Evolutionary conservation across 2,888 invertebrate species (phyloP).

Genomic region (Agrotis puta): DNA sequence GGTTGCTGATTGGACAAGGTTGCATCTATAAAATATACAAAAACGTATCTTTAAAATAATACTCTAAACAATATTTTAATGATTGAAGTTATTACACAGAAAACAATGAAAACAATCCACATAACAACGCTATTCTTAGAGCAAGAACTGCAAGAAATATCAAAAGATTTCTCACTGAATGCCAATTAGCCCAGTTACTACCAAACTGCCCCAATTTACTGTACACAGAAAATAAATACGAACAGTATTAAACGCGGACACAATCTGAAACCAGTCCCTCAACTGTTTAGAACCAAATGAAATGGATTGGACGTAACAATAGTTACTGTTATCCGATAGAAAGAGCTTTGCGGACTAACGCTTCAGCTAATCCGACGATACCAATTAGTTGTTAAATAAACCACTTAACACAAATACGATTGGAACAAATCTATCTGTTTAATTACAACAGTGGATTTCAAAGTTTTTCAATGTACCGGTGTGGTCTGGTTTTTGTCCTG

Average conservation of each 20-base stretch:
- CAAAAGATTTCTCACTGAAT: slow-evolving; percentile 48
- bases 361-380: slow-evolving; percentile 82
- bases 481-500: neutral
- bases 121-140: slow-evolving; percentile 26
- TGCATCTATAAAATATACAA: neutral
- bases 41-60: neutral
- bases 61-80: neutral
- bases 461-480: slow-evolving; percentile 65
- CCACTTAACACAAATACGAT: slow-evolving; percentile 84
- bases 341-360: slow-evolving; percentile 76
- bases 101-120: slow-evolving; percentile 8
- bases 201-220: slow-evolving; percentile 56
- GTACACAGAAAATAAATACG: slow-evolving; percentile 46
- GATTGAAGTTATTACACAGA: slow-evolving; percentile 4
- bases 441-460: slow-evolving; percentile 67
- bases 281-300: slow-evolving; percentile 41
- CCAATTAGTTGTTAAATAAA: slow-evolving; percentile 85
- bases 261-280: slow-evolving; percentile 44
- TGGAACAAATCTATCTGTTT: slow-evolving; percentile 74
- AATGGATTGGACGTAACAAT: slow-evolving; percentile 51
- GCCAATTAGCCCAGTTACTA: slow-evolving; percentile 58
- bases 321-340: slow-evolving; percentile 69
- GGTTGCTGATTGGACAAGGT: neutral
- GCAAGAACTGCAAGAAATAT: slow-evolving; percentile 31
- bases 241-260: slow-evolving; percentile 37